These are phyloP conservation scores for Nomada ferruginata DNA, from an alignment of 2,888 invertebrate species.

Conservation along the genomic window DNA sequence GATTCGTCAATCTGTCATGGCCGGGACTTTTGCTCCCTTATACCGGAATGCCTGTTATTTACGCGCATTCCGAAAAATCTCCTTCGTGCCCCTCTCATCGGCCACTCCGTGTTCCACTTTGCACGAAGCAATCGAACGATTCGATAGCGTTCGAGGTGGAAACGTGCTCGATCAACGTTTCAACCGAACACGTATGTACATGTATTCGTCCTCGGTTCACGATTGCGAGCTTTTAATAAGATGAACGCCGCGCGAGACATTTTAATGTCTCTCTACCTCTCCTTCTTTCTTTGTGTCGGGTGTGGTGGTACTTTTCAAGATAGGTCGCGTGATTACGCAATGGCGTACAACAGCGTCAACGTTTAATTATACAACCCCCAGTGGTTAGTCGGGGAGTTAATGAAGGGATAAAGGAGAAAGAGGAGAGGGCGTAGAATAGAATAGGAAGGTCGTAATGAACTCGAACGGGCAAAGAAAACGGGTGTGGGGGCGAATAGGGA, in stretches of 20 bases:
- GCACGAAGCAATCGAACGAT: not conserved
- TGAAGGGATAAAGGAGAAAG: constrained; percentile 50
- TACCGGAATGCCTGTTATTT: constrained; percentile 53
- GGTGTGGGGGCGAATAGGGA: constrained; percentile 12
- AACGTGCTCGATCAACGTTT: not conserved
- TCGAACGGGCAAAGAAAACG: constrained; percentile 55
- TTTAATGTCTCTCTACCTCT: not conserved
- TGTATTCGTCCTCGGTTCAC: not conserved
- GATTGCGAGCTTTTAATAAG: constrained; percentile 35
- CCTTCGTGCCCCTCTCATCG: not conserved
- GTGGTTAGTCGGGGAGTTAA: constrained; percentile 71
- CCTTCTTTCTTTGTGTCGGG: not conserved
- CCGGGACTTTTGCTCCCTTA: constrained; percentile 58
- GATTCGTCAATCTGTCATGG: constrained; percentile 67
- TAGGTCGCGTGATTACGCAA: constrained; percentile 31
- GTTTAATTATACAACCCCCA: constrained; percentile 69
- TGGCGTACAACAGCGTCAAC: constrained; percentile 42
- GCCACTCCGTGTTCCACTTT: constrained; percentile 4
- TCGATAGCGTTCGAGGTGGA: not conserved
- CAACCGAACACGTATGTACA: not conserved
- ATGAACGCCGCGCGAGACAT: not conserved
- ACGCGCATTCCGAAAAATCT: constrained; percentile 56
- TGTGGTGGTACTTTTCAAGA: not conserved
- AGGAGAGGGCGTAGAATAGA: constrained; percentile 21
- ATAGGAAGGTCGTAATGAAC: constrained; percentile 74